A percentile compares a stretch with the other conserved stretches of the same genome.
These are phyloP conservation scores for Mystacides longicornis DNA, from an alignment of 2,888 invertebrate genomes.

Conservation along the genomic window DNA sequence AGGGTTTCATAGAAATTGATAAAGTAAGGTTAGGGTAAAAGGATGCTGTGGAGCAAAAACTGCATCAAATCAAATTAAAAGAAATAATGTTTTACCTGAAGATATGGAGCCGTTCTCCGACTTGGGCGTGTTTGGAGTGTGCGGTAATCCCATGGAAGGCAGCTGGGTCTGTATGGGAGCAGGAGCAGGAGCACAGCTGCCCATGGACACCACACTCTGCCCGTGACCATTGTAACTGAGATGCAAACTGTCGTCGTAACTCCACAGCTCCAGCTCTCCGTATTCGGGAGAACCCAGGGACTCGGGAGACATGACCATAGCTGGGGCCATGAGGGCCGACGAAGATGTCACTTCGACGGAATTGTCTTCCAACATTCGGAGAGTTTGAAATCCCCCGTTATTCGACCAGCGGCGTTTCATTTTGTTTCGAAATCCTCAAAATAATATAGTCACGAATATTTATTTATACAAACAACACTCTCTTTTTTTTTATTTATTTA, in stretches of 20 bases:
- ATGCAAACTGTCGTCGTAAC: conserved; percentile 49
- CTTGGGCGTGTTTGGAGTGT: conserved; percentile 42
- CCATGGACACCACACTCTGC: conserved; percentile 41
- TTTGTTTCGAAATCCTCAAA: conserved; percentile 28
- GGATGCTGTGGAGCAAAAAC: no score
- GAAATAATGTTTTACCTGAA: conserved; percentile 38
- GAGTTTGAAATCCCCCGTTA: conserved; percentile 60
- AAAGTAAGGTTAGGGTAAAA: no score
- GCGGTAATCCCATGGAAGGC: conserved; percentile 41
- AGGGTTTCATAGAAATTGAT: no score
- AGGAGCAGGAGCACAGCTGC: conserved; percentile 40
- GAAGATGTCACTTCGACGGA: conserved; percentile 73
- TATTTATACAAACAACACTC: no score
- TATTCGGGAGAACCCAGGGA: conserved; percentile 70
- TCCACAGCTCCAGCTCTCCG: conserved; percentile 77
- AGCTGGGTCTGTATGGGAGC: conserved; percentile 39
- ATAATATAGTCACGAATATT: background rate
- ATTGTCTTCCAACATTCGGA: conserved; percentile 63
- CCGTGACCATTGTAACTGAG: conserved; percentile 35
- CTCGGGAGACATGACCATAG: conserved; percentile 70
- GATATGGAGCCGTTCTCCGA: conserved; percentile 50
- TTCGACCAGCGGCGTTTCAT: conserved; percentile 76
- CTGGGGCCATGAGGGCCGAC: conserved; percentile 62
- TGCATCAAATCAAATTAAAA: no score
- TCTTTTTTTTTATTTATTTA: no score